These are phyloP conservation scores for Dyspetes luteomarginatus DNA, from an alignment of 2,888 invertebrate species.

Conservation along the genomic window DNA sequence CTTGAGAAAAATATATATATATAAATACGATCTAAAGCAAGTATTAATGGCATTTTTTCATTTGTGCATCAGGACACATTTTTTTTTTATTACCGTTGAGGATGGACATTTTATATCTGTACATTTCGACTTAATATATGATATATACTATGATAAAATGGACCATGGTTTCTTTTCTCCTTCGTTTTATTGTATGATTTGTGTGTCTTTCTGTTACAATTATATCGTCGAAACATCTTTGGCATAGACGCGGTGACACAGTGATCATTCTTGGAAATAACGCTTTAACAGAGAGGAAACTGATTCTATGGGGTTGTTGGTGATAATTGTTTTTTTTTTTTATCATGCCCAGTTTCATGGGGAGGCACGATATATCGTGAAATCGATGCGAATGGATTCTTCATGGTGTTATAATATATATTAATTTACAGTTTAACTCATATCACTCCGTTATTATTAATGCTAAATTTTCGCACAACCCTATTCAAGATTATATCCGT, in stretches of 20 bases:
- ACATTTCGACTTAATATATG: constrained; percentile 76
- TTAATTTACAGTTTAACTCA: constrained; percentile 67
- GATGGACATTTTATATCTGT: constrained; percentile 77
- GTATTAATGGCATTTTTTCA: constrained; percentile 26
- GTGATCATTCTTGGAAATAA: constrained; percentile 62
- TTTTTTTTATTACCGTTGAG: constrained; percentile 74
- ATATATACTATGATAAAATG: constrained; percentile 65
- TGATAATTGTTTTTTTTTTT: constrained; percentile 40
- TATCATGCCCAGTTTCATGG: constrained; percentile 20
- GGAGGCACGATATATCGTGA: constrained; percentile 33
- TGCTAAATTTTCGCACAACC: constrained; percentile 68
- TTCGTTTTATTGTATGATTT: constrained; percentile 25
- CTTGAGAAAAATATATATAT: background rate
- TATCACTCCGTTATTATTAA: constrained; percentile 65
- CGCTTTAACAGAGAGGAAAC: constrained; percentile 32
- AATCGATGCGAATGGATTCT: constrained; percentile 53
- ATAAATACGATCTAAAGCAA: constrained; percentile 21
- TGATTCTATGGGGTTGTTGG: constrained; percentile 24
- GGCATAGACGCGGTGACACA: constrained; percentile 75
- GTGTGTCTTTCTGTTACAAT: constrained; percentile 67
- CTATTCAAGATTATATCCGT: constrained; percentile 70
- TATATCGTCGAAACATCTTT: constrained; percentile 79
- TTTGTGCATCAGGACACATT: constrained; percentile 70
- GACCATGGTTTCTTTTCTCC: constrained; percentile 31
- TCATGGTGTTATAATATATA: constrained; percentile 42